phyloP scores from a whole-genome alignment of 2,888 invertebrate genomes.

The Steinernema carpocapsae region DNA sequence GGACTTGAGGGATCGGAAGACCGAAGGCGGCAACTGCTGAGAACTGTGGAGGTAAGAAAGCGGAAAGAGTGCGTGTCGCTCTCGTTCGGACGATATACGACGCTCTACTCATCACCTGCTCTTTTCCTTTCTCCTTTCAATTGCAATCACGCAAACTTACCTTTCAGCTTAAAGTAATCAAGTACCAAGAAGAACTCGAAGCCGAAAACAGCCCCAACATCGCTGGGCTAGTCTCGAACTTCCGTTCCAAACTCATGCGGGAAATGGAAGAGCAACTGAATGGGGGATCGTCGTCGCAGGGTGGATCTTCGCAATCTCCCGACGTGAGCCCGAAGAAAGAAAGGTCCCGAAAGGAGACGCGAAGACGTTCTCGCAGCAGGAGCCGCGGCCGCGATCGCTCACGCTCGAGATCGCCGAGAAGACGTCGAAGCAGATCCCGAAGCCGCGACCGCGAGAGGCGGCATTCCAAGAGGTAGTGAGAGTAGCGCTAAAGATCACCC shows the following conservation, averaged over 20 bases:
- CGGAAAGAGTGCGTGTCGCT: conserved; percentile 41
- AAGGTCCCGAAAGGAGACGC: background rate
- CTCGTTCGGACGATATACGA: too few relatives aligned
- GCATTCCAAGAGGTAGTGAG: background rate
- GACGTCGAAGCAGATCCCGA: conserved; percentile 25
- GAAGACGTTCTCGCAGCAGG: background rate
- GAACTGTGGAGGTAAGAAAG: conserved; percentile 82
- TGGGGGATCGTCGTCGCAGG: background rate
- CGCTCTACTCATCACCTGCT: too few relatives aligned
- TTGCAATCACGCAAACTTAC: conserved; percentile 37
- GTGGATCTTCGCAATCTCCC: background rate
- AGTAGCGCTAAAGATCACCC: background rate
- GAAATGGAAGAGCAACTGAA: conserved; percentile 39
- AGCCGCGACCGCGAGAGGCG: conserved; percentile 1
- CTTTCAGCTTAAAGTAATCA: conserved; percentile 60
- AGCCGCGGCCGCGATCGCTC: background rate
- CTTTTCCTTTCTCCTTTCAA: too few relatives aligned
- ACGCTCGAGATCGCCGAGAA: background rate
- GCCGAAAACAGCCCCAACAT: conserved; percentile 51
- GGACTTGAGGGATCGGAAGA: conserved; percentile 63
- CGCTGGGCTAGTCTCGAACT: conserved; percentile 49
- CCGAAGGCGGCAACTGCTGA: conserved; percentile 71
- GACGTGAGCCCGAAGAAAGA: background rate
- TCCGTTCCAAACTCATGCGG: conserved; percentile 46
- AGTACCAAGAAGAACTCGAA: conserved; percentile 64